Conservation (phyloP, 2,888 invertebrate genomes). For the Amiota minor region DNA sequence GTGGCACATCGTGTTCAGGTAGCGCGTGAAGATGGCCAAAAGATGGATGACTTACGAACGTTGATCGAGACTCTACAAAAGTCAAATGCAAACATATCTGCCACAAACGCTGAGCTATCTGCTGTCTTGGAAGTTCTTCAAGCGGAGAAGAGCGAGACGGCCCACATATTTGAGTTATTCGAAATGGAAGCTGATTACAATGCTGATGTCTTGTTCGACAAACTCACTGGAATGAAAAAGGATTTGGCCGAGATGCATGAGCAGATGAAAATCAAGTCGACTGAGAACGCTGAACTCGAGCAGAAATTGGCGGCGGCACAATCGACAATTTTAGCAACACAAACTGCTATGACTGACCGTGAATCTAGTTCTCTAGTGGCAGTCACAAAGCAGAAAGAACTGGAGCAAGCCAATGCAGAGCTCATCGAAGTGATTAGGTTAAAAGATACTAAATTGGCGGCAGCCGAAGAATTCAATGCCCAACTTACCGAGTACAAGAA, state of each 20-base stretch:
- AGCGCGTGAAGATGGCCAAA: constrained; percentile 57
- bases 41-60: constrained; percentile 61
- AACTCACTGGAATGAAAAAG: constrained; percentile 57
- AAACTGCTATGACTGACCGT: constrained; percentile 16
- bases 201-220: constrained; percentile 56
- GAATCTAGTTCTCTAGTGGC: constrained; percentile 41
- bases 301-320: constrained; percentile 38
- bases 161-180: constrained; percentile 67
- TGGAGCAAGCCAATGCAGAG: constrained; percentile 53
- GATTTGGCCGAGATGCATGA: constrained; percentile 54
- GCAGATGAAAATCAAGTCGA: constrained; percentile 45
- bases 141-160: constrained; percentile 65
- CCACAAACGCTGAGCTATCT: constrained; percentile 63
- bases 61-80: constrained; percentile 61
- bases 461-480: constrained; percentile 48
- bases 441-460: constrained; percentile 38
- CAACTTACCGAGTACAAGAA: constrained; percentile 62
- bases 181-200: constrained; percentile 69
- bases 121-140: constrained; percentile 59
- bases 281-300: constrained; percentile 36
- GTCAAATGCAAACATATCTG: constrained; percentile 64
- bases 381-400: constrained; percentile 50
- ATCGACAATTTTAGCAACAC: constrained; percentile 37
- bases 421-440: constrained; percentile 40
- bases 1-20: constrained; percentile 58